Evolutionary conservation across 2,888 invertebrate genomes (phyloP).

Genomic region (Bombylius discolor): DNA sequence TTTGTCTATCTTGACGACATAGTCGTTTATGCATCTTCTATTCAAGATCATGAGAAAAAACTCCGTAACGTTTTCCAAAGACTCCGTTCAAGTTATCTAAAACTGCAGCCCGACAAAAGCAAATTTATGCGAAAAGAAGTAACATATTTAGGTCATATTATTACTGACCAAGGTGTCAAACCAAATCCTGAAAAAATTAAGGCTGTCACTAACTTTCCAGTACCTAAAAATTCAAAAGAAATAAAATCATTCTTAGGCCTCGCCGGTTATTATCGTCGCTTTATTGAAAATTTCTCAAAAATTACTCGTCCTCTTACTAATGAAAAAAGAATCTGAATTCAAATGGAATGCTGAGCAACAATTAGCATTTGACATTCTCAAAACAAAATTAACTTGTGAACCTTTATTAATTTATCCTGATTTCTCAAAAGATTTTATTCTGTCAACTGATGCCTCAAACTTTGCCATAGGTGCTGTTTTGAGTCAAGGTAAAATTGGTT

Average conservation of each 20-base stretch:
- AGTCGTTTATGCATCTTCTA: slow-evolving; percentile 7
- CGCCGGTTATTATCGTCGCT: slow-evolving; percentile 12
- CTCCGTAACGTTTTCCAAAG: slow-evolving; percentile 1
- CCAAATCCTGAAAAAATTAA: too few species aligned
- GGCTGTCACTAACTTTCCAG: slow-evolving; percentile 3
- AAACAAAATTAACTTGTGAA: background rate
- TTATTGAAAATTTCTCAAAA: slow-evolving; percentile 4
- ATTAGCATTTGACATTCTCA: background rate
- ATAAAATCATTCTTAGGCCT: slow-evolving; percentile 17
- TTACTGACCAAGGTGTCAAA: slow-evolving; percentile 1
- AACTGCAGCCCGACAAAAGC: slow-evolving; percentile 6
- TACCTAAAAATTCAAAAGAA: slow-evolving; percentile 15
- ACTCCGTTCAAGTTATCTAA: slow-evolving; percentile 2
- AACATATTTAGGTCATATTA: slow-evolving; percentile 9
- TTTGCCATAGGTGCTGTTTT: background rate
- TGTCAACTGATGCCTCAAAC: background rate
- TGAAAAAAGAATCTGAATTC: background rate
- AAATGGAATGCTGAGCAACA: slow-evolving; percentile 3
- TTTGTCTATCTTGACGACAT: slow-evolving; percentile 11
- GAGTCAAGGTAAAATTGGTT: slow-evolving; percentile 1
- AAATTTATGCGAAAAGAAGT: slow-evolving; percentile 6
- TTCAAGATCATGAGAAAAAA: slow-evolving; percentile 4
- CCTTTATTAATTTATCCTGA: background rate
- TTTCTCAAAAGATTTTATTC: background rate
- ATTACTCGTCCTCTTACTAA: background rate